phyloP scores from a whole-genome alignment of 2,113 vertebrate genomes.

The Macaca nemestrina region DNA sequence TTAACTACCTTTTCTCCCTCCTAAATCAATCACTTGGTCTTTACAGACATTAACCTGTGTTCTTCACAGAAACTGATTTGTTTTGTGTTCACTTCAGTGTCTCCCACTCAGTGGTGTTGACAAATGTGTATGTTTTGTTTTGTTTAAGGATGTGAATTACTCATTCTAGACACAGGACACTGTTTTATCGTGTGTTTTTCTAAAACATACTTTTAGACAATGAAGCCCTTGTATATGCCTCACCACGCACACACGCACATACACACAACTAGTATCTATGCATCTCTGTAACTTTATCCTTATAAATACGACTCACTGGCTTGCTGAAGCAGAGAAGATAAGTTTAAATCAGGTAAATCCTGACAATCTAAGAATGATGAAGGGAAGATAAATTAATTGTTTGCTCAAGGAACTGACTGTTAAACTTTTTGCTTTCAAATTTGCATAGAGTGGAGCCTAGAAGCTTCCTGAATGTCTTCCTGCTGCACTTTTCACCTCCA shows the following conservation, averaged over 20 bases:
- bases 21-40: not conserved
- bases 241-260: not conserved
- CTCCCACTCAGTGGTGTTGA: conserved; percentile 9
- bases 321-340: conserved; percentile 17
- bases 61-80: conserved; percentile 37
- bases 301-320: not conserved
- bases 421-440: not conserved
- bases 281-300: conserved; percentile 1
- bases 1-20: not conserved
- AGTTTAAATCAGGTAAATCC: not conserved
- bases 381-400: conserved; percentile 5
- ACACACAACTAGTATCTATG: not conserved
- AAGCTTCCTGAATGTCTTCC: not conserved
- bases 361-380: not conserved
- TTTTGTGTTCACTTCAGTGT: conserved; percentile 34
- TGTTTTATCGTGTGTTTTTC: not conserved
- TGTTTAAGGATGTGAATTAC: conserved; percentile 34
- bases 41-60: conserved; percentile 58
- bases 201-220: not conserved
- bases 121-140: conserved; percentile 35
- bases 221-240: conserved; percentile 12
- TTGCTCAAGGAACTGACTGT: not conserved
- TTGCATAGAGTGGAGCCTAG: not conserved
- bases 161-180: conserved; percentile 8
- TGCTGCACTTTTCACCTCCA: not conserved